Conservation (phyloP, 2,888 invertebrate species). For the Lasioglossum figueresi region DNA sequence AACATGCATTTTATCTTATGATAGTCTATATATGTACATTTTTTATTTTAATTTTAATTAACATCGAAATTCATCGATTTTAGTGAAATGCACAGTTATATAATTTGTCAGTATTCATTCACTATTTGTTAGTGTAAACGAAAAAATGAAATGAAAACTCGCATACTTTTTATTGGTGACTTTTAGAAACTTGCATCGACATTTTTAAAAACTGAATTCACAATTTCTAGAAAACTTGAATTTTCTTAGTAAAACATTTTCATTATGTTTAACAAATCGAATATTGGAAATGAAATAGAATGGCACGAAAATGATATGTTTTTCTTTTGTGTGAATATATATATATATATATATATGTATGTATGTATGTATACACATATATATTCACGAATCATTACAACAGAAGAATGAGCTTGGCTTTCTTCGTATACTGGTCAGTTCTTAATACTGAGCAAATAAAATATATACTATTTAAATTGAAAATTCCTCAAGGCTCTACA, state of each 20-base stretch:
- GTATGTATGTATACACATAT: neutral
- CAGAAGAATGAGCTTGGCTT: constrained; percentile 7
- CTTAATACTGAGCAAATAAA: constrained; percentile 31
- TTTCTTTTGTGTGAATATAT: neutral
- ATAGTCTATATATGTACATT: constrained; percentile 59
- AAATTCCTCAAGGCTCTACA: constrained; percentile 52
- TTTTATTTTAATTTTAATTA: constrained; percentile 45
- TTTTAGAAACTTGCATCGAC: neutral
- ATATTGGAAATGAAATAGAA: constrained; percentile 40
- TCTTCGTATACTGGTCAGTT: neutral
- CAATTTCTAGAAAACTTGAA: constrained; percentile 19
- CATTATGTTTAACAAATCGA: constrained; percentile 3
- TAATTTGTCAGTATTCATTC: constrained; percentile 25
- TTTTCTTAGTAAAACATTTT: constrained; percentile 12
- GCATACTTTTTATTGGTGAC: constrained; percentile 30
- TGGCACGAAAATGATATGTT: constrained; percentile 42
- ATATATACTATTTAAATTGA: constrained; percentile 17
- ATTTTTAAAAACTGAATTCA: constrained; percentile 15
- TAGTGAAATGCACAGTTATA: constrained; percentile 35
- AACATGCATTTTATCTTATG: constrained; percentile 52
- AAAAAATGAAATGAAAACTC: constrained; percentile 43
- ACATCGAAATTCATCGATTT: constrained; percentile 36
- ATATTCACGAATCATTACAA: neutral
- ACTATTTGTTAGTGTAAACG: constrained; percentile 1
- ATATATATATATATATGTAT: neutral